Evolutionary conservation across 2,888 invertebrate genomes (phyloP).

Genomic region (Acronicta leporina): DNA sequence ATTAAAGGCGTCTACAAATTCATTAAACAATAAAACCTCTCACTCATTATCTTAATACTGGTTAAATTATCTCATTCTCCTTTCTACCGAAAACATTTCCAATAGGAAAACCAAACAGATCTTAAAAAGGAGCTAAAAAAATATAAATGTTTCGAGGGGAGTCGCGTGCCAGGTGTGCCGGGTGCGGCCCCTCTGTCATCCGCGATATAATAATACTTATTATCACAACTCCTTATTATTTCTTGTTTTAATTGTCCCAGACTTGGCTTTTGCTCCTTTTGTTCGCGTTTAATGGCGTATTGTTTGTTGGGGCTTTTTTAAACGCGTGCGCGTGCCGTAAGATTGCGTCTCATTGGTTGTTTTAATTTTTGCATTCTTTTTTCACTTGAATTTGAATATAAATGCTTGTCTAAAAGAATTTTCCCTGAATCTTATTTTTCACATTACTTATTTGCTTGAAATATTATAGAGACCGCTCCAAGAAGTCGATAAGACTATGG

Average conservation of each 20-base stretch:
- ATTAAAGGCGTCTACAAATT: no score
- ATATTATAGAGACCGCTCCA: no score
- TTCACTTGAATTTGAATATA: no score
- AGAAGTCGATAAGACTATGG: no score
- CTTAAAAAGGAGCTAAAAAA: conserved; percentile 46
- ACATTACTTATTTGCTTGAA: no score
- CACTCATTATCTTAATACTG: conserved; percentile 28
- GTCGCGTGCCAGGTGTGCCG: conserved; percentile 78
- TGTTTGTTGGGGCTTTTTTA: conserved; percentile 80
- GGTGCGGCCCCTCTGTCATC: conserved; percentile 69
- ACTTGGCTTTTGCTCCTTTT: conserved; percentile 88
- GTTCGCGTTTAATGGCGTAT: conserved; percentile 87
- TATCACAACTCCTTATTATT: conserved; percentile 88
- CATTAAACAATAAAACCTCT: neutral
- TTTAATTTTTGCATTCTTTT: conserved; percentile 20
- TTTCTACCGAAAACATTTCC: conserved; percentile 46
- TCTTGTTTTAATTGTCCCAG: conserved; percentile 88
- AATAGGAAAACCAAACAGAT: conserved; percentile 56
- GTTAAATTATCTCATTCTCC: conserved; percentile 45
- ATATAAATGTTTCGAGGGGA: conserved; percentile 58
- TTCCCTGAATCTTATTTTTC: no score
- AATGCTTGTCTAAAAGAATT: no score
- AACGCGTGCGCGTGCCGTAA: conserved; percentile 84
- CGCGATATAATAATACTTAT: conserved; percentile 85
- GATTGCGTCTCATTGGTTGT: conserved; percentile 66